These are phyloP conservation scores for Napeogenes inachia DNA, from an alignment of 2,888 invertebrate genomes.

Conservation along the genomic window DNA sequence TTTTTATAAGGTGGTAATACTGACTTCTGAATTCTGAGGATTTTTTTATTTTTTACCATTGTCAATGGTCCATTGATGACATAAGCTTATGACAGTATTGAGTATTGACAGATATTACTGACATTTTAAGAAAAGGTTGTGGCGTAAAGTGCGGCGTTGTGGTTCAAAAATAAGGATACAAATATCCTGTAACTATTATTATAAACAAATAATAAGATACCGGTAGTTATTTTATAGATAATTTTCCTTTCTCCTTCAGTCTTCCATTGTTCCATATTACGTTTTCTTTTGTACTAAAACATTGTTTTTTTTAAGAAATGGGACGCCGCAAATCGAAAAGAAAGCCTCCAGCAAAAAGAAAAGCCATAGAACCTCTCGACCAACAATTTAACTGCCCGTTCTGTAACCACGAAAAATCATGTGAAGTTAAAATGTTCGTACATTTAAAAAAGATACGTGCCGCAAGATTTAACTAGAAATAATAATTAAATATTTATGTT, in stretches of 20 bases:
- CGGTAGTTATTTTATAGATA: background rate
- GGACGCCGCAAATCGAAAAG: constrained; percentile 97
- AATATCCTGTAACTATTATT: background rate
- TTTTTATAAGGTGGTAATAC: too few relatives aligned
- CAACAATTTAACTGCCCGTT: constrained; percentile 99
- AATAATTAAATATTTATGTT: constrained; percentile 38
- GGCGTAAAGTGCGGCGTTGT: background rate
- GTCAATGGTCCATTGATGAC: background rate
- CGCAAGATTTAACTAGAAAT: background rate
- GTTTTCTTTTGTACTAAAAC: background rate
- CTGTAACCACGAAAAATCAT: constrained; percentile 99
- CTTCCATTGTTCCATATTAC: background rate
- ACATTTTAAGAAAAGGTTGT: constrained; percentile 3
- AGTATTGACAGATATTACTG: background rate
- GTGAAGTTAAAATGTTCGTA: constrained; percentile 98
- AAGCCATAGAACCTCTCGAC: constrained; percentile 94
- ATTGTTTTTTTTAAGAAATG: constrained; percentile 77
- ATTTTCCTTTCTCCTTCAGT: too few relatives aligned
- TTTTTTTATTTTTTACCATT: too few relatives aligned
- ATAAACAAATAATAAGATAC: background rate
- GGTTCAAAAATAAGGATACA: background rate
- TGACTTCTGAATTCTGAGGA: too few relatives aligned
- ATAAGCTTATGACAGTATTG: background rate
- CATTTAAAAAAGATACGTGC: background rate
- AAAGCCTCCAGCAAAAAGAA: constrained; percentile 96